Conservation (phyloP, 2,113 vertebrate species). For the Seriola dumerili region DNA sequence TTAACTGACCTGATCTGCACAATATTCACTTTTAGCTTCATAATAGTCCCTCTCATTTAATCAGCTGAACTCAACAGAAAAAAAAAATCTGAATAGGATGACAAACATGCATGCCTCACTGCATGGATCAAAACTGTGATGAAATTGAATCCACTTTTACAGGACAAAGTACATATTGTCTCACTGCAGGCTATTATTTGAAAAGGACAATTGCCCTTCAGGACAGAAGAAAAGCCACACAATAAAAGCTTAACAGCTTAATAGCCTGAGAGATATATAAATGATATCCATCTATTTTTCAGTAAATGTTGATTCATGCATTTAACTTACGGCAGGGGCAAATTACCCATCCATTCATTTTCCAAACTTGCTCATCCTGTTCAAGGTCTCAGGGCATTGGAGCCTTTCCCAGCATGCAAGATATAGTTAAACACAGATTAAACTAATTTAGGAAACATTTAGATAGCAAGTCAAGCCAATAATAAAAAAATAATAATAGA, state of each 20-base stretch:
- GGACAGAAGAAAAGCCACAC: not conserved
- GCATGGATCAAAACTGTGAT: slow-evolving; percentile 6
- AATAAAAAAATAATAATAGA: no score
- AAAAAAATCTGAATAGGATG: slow-evolving; percentile 3
- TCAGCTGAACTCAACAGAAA: not conserved
- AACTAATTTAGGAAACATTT: no score
- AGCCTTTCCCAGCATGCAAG: not conserved
- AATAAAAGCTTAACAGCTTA: slow-evolving; percentile 15
- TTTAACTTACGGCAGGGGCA: not conserved
- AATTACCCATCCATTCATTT: no score
- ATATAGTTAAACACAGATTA: no score
- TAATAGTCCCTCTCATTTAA: not conserved
- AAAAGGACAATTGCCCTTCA: not conserved
- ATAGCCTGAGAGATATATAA: slow-evolving; percentile 8
- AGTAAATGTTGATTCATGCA: slow-evolving; percentile 58
- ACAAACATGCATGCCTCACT: slow-evolving; percentile 24
- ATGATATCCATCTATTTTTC: slow-evolving; percentile 5
- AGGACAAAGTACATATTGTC: slow-evolving; percentile 35
- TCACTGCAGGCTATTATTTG: slow-evolving; percentile 3
- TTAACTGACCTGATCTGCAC: slow-evolving; percentile 2
- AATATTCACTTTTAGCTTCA: not conserved
- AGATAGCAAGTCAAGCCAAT: no score
- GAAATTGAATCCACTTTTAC: slow-evolving; percentile 40
- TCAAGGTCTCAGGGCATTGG: not conserved
- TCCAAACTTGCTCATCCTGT: not conserved